Base-by-base conservation (phyloP, 2,888 invertebrate genomes). In the Melinopterus prodromus region DNA sequence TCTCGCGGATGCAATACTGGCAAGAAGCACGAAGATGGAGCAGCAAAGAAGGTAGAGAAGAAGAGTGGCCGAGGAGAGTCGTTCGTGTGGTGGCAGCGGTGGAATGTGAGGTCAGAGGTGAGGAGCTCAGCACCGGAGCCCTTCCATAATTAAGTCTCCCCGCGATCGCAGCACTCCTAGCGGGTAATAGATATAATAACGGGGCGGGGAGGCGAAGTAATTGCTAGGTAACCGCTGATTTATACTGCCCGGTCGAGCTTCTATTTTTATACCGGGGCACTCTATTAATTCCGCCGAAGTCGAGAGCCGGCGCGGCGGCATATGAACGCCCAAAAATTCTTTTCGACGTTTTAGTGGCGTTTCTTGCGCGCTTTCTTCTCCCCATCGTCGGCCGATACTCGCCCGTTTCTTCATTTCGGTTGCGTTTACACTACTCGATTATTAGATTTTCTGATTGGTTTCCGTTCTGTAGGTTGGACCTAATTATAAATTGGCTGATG, bases 101-200 rank as follows among this genome's bases (percentile, higher is more conserved):
- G 88, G 88, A 87, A 87, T 88, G 88, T 84, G 86, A 86, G 89
- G 88, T 89, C 88, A 89, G 86, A 89, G 89, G 88, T 89, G 89
- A 85, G 83, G 87, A 86, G 87, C 85, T 87, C 87, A 86, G 85
- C 87, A 87, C 87, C 87, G 82, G 78, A 82, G 87, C 86, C 87
- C 87, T 86, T 87, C 86, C 88, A 88, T 89, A 89, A 89, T 89
- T 89, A 89, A 89, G 89, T 88, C 86, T 87, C 88, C 86, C 87
- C 86, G 88, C 87, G 86, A 88, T 87, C 87, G 85, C 85, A 87
- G 87, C 88, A 88, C 89, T 88, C 89, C 88, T 87, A 88, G 87
- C 88, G 86, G 88, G 88, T 89, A 89, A 89, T 89, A 89, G 89
- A 89, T 89, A 89, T 89, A 89, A 89, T 89, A 89, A 89, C 88